A percentile compares a stretch with the other conserved stretches of the same genome.
Evolutionary conservation across 1,140 invertebrate species (phyloP).

Genomic region (Hylaeus anthracinus): DNA sequence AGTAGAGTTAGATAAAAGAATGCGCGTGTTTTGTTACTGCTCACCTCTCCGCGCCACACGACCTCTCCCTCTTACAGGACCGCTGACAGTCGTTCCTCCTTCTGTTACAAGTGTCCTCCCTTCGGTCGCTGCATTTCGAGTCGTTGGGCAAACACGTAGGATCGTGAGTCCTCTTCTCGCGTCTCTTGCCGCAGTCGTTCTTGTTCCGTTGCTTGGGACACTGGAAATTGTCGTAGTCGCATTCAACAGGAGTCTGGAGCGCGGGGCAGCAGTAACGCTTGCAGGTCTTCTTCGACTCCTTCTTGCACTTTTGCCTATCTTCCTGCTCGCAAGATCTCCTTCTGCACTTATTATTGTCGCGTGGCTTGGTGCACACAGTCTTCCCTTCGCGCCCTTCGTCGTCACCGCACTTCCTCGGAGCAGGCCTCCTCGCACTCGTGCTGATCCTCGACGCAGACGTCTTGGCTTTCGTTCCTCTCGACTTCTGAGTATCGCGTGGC

Average conservation of each 20-base stretch:
- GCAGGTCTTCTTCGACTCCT: constrained; percentile 3
- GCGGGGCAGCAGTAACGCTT: constrained; percentile 38
- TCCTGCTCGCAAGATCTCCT: not conserved
- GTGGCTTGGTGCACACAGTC: constrained; percentile 7
- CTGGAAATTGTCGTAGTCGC: not conserved
- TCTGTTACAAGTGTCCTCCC: not conserved
- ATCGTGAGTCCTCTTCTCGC: not conserved
- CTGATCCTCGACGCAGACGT: not conserved
- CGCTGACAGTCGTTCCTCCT: not conserved
- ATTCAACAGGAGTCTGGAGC: not conserved
- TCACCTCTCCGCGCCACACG: not conserved
- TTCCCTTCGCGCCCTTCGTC: not conserved
- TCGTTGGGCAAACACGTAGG: constrained; percentile 2
- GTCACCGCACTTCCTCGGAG: not conserved
- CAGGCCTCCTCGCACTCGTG: rapidly evolving
- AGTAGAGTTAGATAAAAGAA: no score
- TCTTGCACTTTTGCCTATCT: not conserved
- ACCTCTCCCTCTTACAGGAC: not conserved
- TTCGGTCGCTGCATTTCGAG: no score
- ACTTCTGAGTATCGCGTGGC: no score
- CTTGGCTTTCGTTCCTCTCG: not conserved
- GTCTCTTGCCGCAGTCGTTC: not conserved
- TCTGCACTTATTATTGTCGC: not conserved
- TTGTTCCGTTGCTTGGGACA: not conserved
- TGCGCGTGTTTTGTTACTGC: no score